These are phyloP conservation scores for Acipenser ruthenus DNA, from an alignment of 2,797 vertebrate genomes.

Conservation along the genomic window DNA sequence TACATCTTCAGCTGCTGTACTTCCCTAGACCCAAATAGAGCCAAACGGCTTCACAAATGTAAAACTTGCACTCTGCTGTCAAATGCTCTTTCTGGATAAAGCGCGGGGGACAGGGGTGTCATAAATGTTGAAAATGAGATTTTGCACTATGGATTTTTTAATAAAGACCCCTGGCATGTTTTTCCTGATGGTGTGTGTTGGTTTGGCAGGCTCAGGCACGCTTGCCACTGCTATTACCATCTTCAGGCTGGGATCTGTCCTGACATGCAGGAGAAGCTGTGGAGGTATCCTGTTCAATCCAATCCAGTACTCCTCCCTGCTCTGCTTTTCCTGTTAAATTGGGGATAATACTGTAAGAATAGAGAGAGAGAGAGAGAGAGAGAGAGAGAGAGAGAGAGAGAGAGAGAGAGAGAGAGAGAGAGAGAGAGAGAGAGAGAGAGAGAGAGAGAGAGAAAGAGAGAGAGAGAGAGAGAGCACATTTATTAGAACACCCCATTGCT, in stretches of 20 bases:
- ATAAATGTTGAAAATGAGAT: conserved; percentile 62
- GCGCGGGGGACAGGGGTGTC: conserved; percentile 36
- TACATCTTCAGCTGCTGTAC: too few relatives aligned
- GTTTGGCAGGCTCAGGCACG: conserved; percentile 41
- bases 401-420: too few relatives aligned
- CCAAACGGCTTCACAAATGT: conserved; percentile 6
- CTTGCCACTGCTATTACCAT: conserved; percentile 57
- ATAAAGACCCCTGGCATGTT: conserved; percentile 37
- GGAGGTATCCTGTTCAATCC: conserved; percentile 8
- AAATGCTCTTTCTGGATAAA: conserved; percentile 35
- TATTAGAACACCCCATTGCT: too few relatives aligned
- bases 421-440: too few relatives aligned
- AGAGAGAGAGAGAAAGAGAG: too few relatives aligned
- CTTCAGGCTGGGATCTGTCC: conserved; percentile 47
- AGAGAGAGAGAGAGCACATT: too few relatives aligned
- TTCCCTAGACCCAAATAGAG: too few relatives aligned
- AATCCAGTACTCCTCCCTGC: background rate
- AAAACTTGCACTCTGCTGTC: conserved; percentile 20
- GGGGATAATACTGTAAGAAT: background rate
- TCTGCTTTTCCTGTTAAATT: conserved; percentile 46
- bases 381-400: too few relatives aligned
- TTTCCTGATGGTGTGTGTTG: conserved; percentile 26
- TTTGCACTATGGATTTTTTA: conserved; percentile 56
- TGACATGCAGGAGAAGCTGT: conserved; percentile 50
- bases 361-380: too few relatives aligned